Evolutionary conservation across 2,797 vertebrate species (phyloP).

Genomic region (Tauraco hartlaubi): DNA sequence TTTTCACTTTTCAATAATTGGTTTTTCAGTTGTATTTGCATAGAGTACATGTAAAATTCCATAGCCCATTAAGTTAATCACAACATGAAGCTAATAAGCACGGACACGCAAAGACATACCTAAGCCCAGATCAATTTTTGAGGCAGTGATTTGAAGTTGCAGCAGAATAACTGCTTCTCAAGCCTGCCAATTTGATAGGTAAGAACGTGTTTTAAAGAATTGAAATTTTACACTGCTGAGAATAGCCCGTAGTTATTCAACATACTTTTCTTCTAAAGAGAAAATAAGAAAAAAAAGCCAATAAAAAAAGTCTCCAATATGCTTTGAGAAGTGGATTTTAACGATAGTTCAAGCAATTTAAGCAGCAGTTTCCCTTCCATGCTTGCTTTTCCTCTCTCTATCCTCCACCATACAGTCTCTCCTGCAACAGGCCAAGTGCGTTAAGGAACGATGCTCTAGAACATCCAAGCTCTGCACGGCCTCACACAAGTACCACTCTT

Average conservation of each 20-base stretch:
- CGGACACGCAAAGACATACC: constrained; percentile 58
- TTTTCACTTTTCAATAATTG: constrained; percentile 73
- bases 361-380: not conserved
- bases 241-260: not conserved
- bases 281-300: not conserved
- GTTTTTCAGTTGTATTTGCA: constrained; percentile 68
- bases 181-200: constrained; percentile 42
- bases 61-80: constrained; percentile 80
- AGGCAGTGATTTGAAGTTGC: constrained; percentile 57
- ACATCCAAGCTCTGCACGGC: not conserved
- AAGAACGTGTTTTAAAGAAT: constrained; percentile 24
- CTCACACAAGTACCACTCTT: not conserved
- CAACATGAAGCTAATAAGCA: constrained; percentile 75
- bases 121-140: constrained; percentile 72
- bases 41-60: constrained; percentile 75
- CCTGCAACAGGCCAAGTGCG: not conserved
- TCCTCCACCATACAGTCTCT: not conserved
- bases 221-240: constrained; percentile 26
- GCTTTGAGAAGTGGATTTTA: not conserved
- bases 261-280: not conserved
- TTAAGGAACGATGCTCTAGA: not conserved
- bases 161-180: constrained; percentile 23
- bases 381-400: not conserved
- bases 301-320: not conserved
- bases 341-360: not conserved